Conservation (phyloP, 2,113 vertebrate genomes). For the Aptenodytes forsteri region DNA sequence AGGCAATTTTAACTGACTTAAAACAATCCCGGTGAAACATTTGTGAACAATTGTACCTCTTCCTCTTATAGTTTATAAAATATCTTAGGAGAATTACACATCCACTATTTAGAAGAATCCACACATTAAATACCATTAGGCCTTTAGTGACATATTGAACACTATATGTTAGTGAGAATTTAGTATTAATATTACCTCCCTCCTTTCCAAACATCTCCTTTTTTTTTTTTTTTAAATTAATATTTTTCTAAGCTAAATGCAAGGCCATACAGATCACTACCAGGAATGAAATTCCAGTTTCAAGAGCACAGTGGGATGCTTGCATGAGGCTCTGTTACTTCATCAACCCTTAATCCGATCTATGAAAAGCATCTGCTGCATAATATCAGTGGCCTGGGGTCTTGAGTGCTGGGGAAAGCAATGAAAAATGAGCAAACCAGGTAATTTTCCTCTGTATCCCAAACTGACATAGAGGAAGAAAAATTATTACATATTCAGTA, state of each 20-base stretch:
- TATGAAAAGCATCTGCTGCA: conserved; percentile 12
- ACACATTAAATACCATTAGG: neutral
- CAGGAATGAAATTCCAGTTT: conserved; percentile 28
- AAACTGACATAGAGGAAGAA: neutral
- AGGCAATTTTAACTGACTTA: conserved; percentile 55
- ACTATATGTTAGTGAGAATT: neutral
- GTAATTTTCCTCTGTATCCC: neutral
- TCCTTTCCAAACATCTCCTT: neutral
- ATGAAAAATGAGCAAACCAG: neutral
- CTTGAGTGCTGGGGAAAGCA: neutral
- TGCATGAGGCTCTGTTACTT: neutral
- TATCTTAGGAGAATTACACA: neutral
- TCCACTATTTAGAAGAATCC: neutral
- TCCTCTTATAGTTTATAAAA: neutral
- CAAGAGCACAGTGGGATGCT: conserved; percentile 24
- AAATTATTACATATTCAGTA: neutral
- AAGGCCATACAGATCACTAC: neutral
- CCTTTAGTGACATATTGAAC: neutral
- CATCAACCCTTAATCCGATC: neutral
- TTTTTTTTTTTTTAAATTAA: neutral
- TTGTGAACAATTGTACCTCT: conserved; percentile 16
- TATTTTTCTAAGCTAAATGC: neutral
- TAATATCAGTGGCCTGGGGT: neutral
- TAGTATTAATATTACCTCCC: neutral
- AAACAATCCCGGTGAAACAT: neutral